Percentiles rank a stretch among this genome's conserved stretches.
Evolutionary conservation across 2,113 vertebrate species (phyloP).

Genomic region (Oenanthe melanoleuca): DNA sequence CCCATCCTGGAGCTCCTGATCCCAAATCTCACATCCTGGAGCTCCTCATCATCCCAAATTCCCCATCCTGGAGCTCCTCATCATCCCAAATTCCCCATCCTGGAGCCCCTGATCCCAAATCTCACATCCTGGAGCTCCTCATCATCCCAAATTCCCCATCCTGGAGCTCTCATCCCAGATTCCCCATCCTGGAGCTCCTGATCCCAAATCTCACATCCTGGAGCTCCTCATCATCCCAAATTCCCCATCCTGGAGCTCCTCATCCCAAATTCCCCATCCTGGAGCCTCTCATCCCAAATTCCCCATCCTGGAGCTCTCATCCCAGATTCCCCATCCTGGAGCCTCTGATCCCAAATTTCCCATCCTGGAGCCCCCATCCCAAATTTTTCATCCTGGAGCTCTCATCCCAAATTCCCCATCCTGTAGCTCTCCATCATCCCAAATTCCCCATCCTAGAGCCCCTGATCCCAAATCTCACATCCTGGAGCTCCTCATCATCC

Average conservation of each 20-base stretch:
- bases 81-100: no score
- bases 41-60: no score
- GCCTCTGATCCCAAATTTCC: background rate
- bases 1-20: fast-evolving
- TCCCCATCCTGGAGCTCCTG: no score
- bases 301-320: background rate
- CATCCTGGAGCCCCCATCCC: background rate
- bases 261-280: no score
- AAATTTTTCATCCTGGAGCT: background rate
- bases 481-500: background rate
- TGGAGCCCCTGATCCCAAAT: no score
- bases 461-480: background rate
- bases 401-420: background rate
- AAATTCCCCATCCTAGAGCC: background rate
- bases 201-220: background rate
- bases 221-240: no score
- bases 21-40: background rate
- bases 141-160: no score
- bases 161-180: background rate
- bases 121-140: background rate
- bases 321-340: background rate
- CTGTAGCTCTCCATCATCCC: background rate
- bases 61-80: background rate
- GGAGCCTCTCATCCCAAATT: background rate
- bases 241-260: background rate